Conservation (phyloP, 1,140 invertebrate genomes). For the Geopemphigus sp. region DNA sequence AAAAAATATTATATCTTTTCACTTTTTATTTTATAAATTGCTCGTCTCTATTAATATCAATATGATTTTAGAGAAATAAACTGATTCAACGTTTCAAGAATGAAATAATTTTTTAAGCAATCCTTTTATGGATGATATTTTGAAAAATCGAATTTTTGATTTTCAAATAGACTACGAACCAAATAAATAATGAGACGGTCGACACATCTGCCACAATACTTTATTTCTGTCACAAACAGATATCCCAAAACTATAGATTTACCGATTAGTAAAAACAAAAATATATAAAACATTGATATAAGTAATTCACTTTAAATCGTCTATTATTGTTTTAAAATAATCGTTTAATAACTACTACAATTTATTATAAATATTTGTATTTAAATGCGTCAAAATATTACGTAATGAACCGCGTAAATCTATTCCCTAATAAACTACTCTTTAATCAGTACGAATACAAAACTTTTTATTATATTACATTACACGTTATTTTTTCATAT, state of each 20-base stretch:
- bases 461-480: too few relatives aligned
- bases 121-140: neutral
- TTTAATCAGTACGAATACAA: too few relatives aligned
- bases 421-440: too few relatives aligned
- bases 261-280: neutral
- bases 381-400: too few relatives aligned
- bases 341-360: too few relatives aligned
- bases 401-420: too few relatives aligned
- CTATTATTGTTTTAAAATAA: too few relatives aligned
- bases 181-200: neutral
- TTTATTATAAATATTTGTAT: too few relatives aligned
- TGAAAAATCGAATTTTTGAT: neutral
- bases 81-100: neutral
- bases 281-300: neutral
- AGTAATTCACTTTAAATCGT: neutral
- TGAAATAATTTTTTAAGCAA: neutral
- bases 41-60: neutral
- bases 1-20: too few relatives aligned
- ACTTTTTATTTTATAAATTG: neutral
- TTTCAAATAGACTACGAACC: neutral
- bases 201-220: neutral
- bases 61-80: neutral
- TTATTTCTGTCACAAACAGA: constrained; percentile 11
- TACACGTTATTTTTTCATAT: too few relatives aligned
- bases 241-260: neutral